Evolutionary conservation across 2,888 invertebrate species (phyloP).

Genomic region (Lochmaea crataegi): DNA sequence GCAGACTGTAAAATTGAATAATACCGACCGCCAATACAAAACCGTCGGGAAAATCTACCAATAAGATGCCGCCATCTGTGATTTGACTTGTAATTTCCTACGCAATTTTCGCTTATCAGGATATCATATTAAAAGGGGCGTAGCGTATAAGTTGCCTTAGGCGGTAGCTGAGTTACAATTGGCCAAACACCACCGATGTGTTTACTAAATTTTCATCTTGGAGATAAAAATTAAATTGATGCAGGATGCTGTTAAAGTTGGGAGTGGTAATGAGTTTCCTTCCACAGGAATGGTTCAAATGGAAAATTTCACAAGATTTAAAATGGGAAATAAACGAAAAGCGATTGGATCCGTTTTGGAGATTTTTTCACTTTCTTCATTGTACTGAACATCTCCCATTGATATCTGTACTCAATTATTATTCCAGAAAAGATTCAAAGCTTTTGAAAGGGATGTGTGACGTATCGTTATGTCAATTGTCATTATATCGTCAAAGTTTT

Average conservation of each 20-base stretch:
- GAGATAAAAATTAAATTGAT: slow-evolving; percentile 10
- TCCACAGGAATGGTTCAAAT: slow-evolving; percentile 7
- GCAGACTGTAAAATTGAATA: slow-evolving; percentile 22
- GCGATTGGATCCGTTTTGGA: background rate
- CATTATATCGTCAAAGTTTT: no score
- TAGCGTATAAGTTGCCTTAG: slow-evolving; percentile 50
- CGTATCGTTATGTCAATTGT: no score
- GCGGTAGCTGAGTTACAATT: slow-evolving; percentile 31
- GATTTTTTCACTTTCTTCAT: background rate
- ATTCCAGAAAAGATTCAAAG: no score
- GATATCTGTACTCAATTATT: no score
- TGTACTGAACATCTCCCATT: background rate
- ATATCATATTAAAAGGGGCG: slow-evolving; percentile 57
- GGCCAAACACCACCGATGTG: background rate
- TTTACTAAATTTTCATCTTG: slow-evolving; percentile 3
- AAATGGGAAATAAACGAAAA: background rate
- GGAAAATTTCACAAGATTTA: slow-evolving; percentile 1
- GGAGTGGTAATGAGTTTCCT: slow-evolving; percentile 20
- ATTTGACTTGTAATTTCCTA: slow-evolving; percentile 59
- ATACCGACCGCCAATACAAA: slow-evolving; percentile 53
- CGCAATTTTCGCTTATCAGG: slow-evolving; percentile 55
- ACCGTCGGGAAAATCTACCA: slow-evolving; percentile 47
- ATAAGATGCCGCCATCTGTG: slow-evolving; percentile 51
- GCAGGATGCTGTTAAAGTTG: background rate
- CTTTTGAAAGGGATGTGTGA: no score